Base-by-base conservation (phyloP, 2,113 vertebrate genomes). In the Zootoca vivipara region DNA sequence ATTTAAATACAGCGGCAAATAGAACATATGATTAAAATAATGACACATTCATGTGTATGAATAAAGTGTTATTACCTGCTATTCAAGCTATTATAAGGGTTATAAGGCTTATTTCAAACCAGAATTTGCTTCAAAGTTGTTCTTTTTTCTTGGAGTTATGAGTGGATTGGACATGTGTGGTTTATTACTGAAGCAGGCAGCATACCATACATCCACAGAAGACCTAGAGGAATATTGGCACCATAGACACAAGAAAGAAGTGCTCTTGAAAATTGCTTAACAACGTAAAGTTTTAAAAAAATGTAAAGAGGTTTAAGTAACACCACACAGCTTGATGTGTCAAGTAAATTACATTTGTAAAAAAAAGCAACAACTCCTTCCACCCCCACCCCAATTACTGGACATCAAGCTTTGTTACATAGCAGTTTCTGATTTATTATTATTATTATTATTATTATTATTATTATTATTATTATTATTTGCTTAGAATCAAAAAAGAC, bases 201-300 rank as follows among this genome's bases (percentile, higher is more conserved):
- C 5, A 38, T 89, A 91, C 78, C 67, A 79, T 70, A 28, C 22
- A 86, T 83, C 86, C 82, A 78, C 81, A 87, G 93, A 89, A 58
- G 6, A 74, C 30, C 52, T 69, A 91, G 9, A 87, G 87, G 62
- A 88, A 92, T 78, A 87, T 67, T 90, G 38, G 64, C 69, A 85
- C 89, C 83, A 83, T 92, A 92, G 78, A 85, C 93, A 58, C 88
- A 86, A 90, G 87, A 92, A 95, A 90, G 75, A 94, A 93, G 22
- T 69, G 33, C 73, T 94, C 79, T 24, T 87, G 7, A 87, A 73
- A 58, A 81, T 1, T 90, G 89, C 86, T 64, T 94, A 93, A 90
- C 58, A 65, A 93, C 89, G 46, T 80, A 94, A 30, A 90, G 87
- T 30, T 26, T 26, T 77, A 35, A 38, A 74, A 33, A 16, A 7